Evolutionary conservation across 2,888 invertebrate species (phyloP), one percentile per base, ranked within the genome.

Genomic region (Amiota minor): DNA sequence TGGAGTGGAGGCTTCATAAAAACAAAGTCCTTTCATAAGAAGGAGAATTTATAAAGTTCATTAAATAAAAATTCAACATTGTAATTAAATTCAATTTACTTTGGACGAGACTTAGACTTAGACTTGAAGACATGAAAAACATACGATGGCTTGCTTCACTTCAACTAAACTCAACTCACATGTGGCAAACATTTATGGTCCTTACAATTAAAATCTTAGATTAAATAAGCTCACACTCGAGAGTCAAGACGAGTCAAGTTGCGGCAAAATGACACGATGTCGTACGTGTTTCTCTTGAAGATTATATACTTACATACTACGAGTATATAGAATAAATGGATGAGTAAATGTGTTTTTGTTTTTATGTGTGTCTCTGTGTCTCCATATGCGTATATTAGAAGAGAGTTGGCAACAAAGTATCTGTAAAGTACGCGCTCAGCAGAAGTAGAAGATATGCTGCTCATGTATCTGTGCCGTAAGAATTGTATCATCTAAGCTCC

Each of bases 41-140:
- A 65, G 46, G 18, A 11, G 47, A 65, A 68, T 68, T 68, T 68
- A 68, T 53, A 68, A 68, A 68, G 18, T 53, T 68, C 50, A 68
- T 53, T 68, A 68, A 68, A 53, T 53, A 68, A 68, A 53, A 68
- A 53, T 68, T 53, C 55, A 35, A 79, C 74, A 76, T 77, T 78
- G 77, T 78, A 84, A 85, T 85, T 86, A 85, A 85, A 83, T 85
- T 86, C 85, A 86, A 86, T 83, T 84, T 75, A 81, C 84, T 80
- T 35, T 78, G 74, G 73, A 53, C 16, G 9, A 35, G 59, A 59
- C 59, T 16, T 1, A 20, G 59, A 59, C 18, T 59, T 20, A 53
- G 1, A 53, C 53, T 16, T 53, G 12, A 9, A 53, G 14, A 14
- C 14, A 53, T 12, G 14, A 53, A 12, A 16, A 16, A 53, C n/a